These are phyloP conservation scores for Baryphthengus martii DNA, from an alignment of 2,113 vertebrate species.

Conservation along the genomic window DNA sequence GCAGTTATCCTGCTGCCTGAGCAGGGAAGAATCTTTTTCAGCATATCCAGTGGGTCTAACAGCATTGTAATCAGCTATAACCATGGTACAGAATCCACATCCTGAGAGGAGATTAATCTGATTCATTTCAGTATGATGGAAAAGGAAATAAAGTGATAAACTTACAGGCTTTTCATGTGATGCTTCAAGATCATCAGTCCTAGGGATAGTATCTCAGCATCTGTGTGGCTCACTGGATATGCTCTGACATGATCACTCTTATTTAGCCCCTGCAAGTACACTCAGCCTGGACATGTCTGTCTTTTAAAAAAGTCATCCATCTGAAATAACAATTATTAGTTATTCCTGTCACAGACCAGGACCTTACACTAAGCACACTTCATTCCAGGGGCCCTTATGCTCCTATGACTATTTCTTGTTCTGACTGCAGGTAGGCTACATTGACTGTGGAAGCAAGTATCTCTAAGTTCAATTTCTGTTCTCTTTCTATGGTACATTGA, in stretches of 20 bases:
- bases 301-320: neutral
- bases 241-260: neutral
- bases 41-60: neutral
- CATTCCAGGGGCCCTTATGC: neutral
- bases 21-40: neutral
- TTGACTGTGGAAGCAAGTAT: neutral
- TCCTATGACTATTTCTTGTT: neutral
- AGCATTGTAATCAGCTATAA: neutral
- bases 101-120: neutral
- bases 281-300: neutral
- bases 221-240: neutral
- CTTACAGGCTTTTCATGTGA: neutral
- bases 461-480: neutral
- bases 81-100: neutral
- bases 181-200: neutral
- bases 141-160: neutral
- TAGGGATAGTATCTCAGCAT: neutral
- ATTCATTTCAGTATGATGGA: neutral
- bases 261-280: neutral
- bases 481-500: neutral
- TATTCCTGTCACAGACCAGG: neutral
- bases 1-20: neutral
- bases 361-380: neutral
- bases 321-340: neutral
- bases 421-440: neutral